These are phyloP conservation scores for Carterocephalus palaemon DNA, from an alignment of 2,888 invertebrate genomes.

Conservation along the genomic window DNA sequence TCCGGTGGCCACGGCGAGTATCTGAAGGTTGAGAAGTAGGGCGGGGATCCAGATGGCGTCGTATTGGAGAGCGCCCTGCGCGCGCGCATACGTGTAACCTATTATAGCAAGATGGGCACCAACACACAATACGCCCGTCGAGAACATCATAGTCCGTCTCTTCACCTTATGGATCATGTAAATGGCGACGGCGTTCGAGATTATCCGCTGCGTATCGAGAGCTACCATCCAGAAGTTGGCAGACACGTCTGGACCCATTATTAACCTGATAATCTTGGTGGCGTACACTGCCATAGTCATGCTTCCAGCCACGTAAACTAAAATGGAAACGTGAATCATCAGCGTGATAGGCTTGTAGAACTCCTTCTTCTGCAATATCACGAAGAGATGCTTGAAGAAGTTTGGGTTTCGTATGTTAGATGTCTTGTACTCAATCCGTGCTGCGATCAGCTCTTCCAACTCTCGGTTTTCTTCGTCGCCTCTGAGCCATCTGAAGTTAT, in stretches of 20 bases:
- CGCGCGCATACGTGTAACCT: conserved; percentile 50
- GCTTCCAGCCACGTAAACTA: conserved; percentile 82
- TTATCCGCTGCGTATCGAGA: conserved; percentile 79
- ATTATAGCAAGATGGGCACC: conserved; percentile 74
- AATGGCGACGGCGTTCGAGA: conserved; percentile 79
- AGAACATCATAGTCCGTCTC: conserved; percentile 78
- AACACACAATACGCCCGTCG: conserved; percentile 78
- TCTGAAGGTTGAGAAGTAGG: conserved; percentile 71
- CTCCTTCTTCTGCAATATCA: conserved; percentile 49
- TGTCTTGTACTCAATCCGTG: conserved; percentile 37
- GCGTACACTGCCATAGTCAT: conserved; percentile 83
- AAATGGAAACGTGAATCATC: conserved; percentile 79
- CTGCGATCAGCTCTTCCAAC: conserved; percentile 49
- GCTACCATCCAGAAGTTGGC: conserved; percentile 81
- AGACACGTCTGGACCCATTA: conserved; percentile 77
- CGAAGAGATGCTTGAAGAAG: conserved; percentile 31
- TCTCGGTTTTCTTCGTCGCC: conserved; percentile 66
- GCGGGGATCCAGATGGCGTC: conserved; percentile 65
- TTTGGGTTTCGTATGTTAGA: conserved; percentile 30
- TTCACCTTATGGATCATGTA: conserved; percentile 77
- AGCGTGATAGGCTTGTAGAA: conserved; percentile 78
- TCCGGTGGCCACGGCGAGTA: conserved; percentile 77
- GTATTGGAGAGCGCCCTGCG: conserved; percentile 38
- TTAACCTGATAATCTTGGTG: conserved; percentile 75
- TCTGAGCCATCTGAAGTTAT: conserved; percentile 75